Percentiles rank a stretch among this genome's conserved stretches.
Evolutionary conservation across 2,113 vertebrate species (phyloP).

Genomic region (Barbus barbus): DNA sequence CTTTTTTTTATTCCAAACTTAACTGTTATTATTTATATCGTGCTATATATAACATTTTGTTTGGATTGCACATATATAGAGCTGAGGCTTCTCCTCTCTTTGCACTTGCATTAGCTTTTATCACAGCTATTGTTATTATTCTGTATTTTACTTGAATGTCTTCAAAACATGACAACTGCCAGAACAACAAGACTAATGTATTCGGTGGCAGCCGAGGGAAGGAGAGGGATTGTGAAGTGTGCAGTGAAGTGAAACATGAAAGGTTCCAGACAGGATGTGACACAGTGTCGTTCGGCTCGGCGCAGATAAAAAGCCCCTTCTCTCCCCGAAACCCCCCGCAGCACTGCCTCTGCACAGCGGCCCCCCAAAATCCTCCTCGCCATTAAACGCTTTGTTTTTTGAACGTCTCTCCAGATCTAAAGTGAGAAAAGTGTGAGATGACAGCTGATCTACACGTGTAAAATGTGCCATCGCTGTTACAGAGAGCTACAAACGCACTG

Average conservation of each 20-base stretch:
- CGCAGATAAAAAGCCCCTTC: constrained; percentile 57
- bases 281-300: constrained; percentile 67
- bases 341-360: neutral
- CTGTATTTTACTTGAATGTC: constrained; percentile 56
- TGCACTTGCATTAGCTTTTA: constrained; percentile 42
- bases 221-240: constrained; percentile 65
- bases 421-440: constrained; percentile 27
- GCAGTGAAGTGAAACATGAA: constrained; percentile 68
- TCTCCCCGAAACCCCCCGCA: constrained; percentile 53
- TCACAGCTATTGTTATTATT: constrained; percentile 54
- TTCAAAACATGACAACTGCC: constrained; percentile 55
- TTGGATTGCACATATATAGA: neutral
- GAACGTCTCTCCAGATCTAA: constrained; percentile 33
- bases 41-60: neutral
- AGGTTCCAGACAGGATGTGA: constrained; percentile 68
- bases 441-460: constrained; percentile 49
- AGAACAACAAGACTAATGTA: constrained; percentile 62
- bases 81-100: neutral
- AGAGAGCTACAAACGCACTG: constrained; percentile 53
- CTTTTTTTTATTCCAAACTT: neutral
- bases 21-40: neutral
- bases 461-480: constrained; percentile 35
- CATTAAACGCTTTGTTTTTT: constrained; percentile 49
- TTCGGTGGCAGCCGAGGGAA: constrained; percentile 55
- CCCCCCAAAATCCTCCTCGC: constrained; percentile 38